These are phyloP conservation scores for Drosophila nebulosa DNA, from an alignment of 1,140 invertebrate species.

Conservation along the genomic window DNA sequence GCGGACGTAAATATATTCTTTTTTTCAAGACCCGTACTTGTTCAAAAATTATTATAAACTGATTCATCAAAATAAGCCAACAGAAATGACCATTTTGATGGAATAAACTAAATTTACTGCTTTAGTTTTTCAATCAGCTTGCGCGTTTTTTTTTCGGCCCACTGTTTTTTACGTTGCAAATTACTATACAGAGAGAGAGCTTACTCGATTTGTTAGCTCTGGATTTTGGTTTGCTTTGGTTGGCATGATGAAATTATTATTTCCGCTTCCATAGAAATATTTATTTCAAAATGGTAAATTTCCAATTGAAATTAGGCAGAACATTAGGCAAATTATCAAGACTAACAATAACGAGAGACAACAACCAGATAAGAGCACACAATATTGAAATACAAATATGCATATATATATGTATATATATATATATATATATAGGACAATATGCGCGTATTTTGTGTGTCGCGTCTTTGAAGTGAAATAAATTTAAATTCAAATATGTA, in stretches of 20 bases:
- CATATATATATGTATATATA: neutral
- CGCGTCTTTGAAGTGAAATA: slow-evolving; percentile 7
- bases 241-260: neutral
- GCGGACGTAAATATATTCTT: too few species aligned
- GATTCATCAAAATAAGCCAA: too few species aligned
- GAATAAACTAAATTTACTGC: too few species aligned
- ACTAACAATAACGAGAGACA: too few species aligned
- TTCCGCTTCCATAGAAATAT: neutral
- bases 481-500: slow-evolving; percentile 36
- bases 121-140: too few species aligned
- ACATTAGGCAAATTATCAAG: too few species aligned
- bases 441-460: neutral
- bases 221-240: neutral
- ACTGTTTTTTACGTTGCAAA: neutral
- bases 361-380: too few species aligned
- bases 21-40: too few species aligned
- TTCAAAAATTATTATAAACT: too few species aligned
- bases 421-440: neutral
- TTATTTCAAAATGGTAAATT: too few species aligned
- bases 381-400: neutral
- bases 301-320: neutral
- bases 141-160: too few species aligned
- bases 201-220: neutral
- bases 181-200: neutral
- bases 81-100: too few species aligned